Base-by-base conservation (phyloP, 2,888 invertebrate species). In the Trissonchulus latispiculum region DNA sequence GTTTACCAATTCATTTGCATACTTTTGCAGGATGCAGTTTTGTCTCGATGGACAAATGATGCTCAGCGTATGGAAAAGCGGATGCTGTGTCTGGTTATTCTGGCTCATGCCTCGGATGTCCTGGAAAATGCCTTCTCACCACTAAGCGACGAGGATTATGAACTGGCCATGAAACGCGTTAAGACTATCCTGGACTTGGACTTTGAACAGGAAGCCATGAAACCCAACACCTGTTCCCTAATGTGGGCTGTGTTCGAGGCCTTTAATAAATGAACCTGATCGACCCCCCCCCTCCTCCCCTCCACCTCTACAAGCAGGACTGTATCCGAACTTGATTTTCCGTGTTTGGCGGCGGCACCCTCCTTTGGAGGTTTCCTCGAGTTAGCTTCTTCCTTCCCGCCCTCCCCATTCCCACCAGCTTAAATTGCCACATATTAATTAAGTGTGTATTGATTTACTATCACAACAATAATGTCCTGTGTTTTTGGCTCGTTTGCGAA, bases 181-280 rank as follows among this genome's bases (percentile, higher is more conserved):
- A 89, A 97, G 78, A 92, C 94, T 80, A 88, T 99, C 70, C 88
- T 99, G 79, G 97, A 99, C 85, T 88, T 97, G 80, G 96, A 99
- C 86, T 93, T 94, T 85, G 97, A 99, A 85, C 90, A 91, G 68
- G 97, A 99, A 86, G 90, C 93, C 77, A 90, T 91, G 86, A 94
- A 96, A 85, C 77, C 73, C 48, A 71, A 75, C 8, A 77, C 83
- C 68, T 82, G 83, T 78, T 95, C 96, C 84, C 90, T 96, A 80
- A 90, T 99, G 87, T 99, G 97, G 97, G 95, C 96, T 72, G 97
- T 99, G 75, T 95, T 99, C 86, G 92, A 95, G 79, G 93, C 96
- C 76, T 96, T 97, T 87, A 93, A 92, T 81, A 97, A 97, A 90
- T 97, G 90, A 82, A 31, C 68, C n/a, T n/a, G n/a, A n/a, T n/a